phyloP scores from a whole-genome alignment of 1,140 invertebrate genomes.

The Diachasma alloeum region DNA sequence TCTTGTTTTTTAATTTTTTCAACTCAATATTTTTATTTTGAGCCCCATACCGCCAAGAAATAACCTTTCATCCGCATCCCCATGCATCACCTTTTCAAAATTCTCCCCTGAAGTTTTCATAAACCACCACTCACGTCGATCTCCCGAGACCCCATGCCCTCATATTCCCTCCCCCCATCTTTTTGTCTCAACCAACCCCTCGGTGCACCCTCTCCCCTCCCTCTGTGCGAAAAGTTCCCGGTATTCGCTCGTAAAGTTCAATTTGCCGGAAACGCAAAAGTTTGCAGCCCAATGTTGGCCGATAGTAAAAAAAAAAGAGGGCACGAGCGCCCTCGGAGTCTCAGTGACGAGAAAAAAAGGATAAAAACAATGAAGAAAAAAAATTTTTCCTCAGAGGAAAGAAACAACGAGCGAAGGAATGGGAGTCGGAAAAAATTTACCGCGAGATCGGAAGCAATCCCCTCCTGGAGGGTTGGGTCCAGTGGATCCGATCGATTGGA shows the following conservation, averaged over 20 bases:
- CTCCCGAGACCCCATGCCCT: too few relatives aligned
- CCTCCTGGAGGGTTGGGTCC: conserved; percentile 33
- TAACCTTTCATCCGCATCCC: too few relatives aligned
- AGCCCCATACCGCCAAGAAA: too few relatives aligned
- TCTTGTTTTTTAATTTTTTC: too few relatives aligned
- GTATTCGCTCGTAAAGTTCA: conserved; percentile 46
- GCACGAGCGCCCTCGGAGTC: not conserved
- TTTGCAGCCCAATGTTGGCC: not conserved
- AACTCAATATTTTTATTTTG: too few relatives aligned
- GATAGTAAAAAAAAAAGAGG: not conserved
- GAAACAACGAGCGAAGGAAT: not conserved
- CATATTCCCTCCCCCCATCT: conserved; percentile 19
- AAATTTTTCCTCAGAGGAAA: not conserved
- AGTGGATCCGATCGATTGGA: conserved; percentile 25
- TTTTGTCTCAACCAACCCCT: conserved; percentile 29
- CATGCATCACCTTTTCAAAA: too few relatives aligned
- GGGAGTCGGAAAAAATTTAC: conserved; percentile 31
- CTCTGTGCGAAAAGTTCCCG: conserved; percentile 30
- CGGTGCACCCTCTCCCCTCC: not conserved
- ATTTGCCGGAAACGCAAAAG: conserved; percentile 38
- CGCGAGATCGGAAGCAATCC: conserved; percentile 30
- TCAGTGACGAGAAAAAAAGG: conserved; percentile 14
- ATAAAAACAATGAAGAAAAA: not conserved
- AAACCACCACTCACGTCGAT: too few relatives aligned
- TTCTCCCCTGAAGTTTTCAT: too few relatives aligned